A percentile compares a stretch with the other conserved stretches of the same genome.
phyloP scores from a whole-genome alignment of 1,140 invertebrate species.

The Heliothis virescens region DNA sequence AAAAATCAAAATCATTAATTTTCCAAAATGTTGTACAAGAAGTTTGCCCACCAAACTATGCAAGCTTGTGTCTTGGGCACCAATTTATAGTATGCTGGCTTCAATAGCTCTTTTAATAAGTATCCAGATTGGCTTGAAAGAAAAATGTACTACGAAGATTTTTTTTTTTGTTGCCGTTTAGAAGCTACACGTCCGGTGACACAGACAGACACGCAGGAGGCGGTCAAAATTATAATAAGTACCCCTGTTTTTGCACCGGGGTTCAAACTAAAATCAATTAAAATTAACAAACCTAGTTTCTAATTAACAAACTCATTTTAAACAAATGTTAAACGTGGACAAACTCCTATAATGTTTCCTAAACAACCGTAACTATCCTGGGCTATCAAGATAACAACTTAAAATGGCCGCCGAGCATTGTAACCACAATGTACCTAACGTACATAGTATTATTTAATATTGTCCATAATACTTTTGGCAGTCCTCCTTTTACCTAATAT shows the following conservation, averaged over 20 bases:
- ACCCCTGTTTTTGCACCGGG: not conserved
- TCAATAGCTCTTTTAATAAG: too few relatives aligned
- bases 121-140: too few relatives aligned
- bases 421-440: slow-evolving; percentile 19
- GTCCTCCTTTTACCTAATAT: slow-evolving; percentile 11
- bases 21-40: too few relatives aligned
- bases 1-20: too few relatives aligned
- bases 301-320: slow-evolving; percentile 5
- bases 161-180: too few relatives aligned
- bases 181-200: too few relatives aligned
- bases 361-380: not conserved
- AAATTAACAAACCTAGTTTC: not conserved
- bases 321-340: not conserved
- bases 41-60: too few relatives aligned
- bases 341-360: slow-evolving; percentile 22
- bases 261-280: not conserved
- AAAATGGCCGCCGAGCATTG: slow-evolving; percentile 15
- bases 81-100: too few relatives aligned
- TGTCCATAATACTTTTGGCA: slow-evolving; percentile 49
- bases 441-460: not conserved
- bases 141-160: too few relatives aligned
- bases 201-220: too few relatives aligned
- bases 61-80: too few relatives aligned
- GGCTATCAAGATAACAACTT: slow-evolving; percentile 20
- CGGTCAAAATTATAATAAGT: too few relatives aligned